Evolutionary conservation across 2,888 invertebrate species (phyloP).

Genomic region (Ptycholaimellus sp.): DNA sequence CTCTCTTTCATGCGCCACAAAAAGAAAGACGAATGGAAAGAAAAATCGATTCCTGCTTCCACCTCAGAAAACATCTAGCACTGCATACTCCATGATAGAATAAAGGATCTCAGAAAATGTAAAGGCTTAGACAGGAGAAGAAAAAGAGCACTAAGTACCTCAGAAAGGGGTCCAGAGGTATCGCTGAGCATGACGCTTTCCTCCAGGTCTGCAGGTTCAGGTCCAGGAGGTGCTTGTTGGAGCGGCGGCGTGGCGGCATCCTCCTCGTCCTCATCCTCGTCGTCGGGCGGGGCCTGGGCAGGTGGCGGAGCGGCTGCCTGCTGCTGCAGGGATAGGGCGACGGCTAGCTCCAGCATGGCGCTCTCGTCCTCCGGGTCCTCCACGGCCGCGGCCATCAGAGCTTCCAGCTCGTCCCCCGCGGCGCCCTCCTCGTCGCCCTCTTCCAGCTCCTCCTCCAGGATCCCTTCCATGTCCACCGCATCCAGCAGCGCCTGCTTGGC

Average conservation of each 20-base stretch:
- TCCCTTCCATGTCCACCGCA: not conserved
- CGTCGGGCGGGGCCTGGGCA: not conserved
- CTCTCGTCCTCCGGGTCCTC: slow-evolving; percentile 85
- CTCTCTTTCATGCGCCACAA: too few species aligned
- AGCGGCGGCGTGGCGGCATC: not conserved
- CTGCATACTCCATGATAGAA: too few species aligned
- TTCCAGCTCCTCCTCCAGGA: not conserved
- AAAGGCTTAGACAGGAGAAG: too few species aligned
- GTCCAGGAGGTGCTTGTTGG: too few species aligned
- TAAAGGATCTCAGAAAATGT: too few species aligned
- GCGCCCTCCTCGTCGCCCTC: not conserved
- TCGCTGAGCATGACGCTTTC: slow-evolving; percentile 45
- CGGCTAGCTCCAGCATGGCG: slow-evolving; percentile 71
- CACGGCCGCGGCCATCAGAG: slow-evolving; percentile 30
- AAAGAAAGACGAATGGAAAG: too few species aligned
- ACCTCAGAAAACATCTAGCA: too few species aligned
- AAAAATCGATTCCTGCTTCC: too few species aligned
- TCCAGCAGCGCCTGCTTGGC: not conserved
- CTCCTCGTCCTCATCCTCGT: not conserved
- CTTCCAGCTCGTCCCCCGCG: too few species aligned
- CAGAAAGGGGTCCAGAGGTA: too few species aligned
- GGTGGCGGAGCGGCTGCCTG: slow-evolving; percentile 18
- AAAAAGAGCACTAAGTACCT: too few species aligned
- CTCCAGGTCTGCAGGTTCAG: slow-evolving; percentile 44
- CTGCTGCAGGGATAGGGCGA: slow-evolving; percentile 63